Evolutionary conservation across 2,797 vertebrate species (phyloP).

Genomic region (Crocidura indochinensis): DNA sequence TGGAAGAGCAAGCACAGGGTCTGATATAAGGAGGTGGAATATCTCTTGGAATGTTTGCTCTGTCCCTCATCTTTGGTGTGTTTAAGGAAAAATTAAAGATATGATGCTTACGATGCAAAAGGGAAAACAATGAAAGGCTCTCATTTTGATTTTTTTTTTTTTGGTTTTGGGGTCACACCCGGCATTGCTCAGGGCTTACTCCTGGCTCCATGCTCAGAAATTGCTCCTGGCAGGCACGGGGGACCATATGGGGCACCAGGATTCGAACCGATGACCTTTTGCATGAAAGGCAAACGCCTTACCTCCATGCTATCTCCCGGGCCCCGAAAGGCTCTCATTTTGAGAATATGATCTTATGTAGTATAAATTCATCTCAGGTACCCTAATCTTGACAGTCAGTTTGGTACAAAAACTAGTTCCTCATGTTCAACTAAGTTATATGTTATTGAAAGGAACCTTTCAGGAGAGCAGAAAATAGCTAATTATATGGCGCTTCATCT

Average conservation of each 20-base stretch:
- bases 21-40: not conserved
- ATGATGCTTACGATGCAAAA: not conserved
- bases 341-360: not conserved
- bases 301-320: too few species aligned
- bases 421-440: not conserved
- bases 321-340: not conserved
- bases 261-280: too few species aligned
- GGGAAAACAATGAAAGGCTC: not conserved
- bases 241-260: too few species aligned
- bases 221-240: too few species aligned
- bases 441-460: not conserved
- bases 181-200: too few species aligned
- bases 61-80: not conserved
- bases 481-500: not conserved
- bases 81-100: slow-evolving; percentile 10
- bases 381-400: not conserved
- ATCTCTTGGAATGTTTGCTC: slow-evolving; percentile 5
- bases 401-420: slow-evolving; percentile 70
- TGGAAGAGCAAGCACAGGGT: too few species aligned
- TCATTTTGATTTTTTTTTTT: too few species aligned
- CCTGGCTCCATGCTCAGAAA: too few species aligned
- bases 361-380: slow-evolving; percentile 14
- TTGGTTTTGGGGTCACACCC: too few species aligned
- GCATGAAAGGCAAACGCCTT: too few species aligned
- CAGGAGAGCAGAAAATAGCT: slow-evolving; percentile 8